Base-by-base conservation (phyloP, 2,888 invertebrate genomes). In the Drosophila mettleri region DNA sequence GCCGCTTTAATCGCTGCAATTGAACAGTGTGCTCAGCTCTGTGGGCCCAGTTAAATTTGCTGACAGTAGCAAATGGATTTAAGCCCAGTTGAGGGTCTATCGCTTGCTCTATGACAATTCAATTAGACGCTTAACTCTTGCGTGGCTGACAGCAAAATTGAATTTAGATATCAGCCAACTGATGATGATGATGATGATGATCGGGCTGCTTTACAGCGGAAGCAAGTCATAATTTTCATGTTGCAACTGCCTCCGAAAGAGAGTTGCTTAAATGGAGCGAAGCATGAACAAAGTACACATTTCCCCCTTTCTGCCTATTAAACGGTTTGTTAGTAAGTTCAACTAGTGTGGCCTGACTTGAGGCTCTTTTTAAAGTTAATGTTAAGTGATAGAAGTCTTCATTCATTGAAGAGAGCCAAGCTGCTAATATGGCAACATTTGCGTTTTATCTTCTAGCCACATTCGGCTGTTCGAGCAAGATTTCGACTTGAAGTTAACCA, bases 1-100 rank as follows among this genome's bases (percentile, higher is more conserved):
- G 60, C 63, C 52, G 59, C 74, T 74, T 79, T 80, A 80, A 81
- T 82, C 63, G 68, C 62, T 62, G 63, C 82, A 86, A 86, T 86
- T 78, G 78, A 78, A 70, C 69, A 57, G 53, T 29, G 24, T 54
- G 60, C 74, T 55, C 22, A 52, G 64, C 54, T 71, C 54, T 64
- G 48, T 61, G 67, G 49, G 60, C 81, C 65, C 55, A 75, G 67
- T 84, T 60, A 65, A 67, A 69, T 73, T 57, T 54, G 79, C 87
- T 64, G 76, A 75, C 73, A 69, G 61, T 60, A 58, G 80, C 86
- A 52, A 83, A 79, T 74, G 49, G 48, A 63, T 64, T 49, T 51
- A 54, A 71, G 63, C 63, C 48, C 67, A 65, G 45, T 67, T 52
- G 55, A 63, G 65, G 68, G 22, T 10, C 31, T 38, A 9, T 24